These are phyloP conservation scores for Mongoloraphidia duomilia DNA, from an alignment of 2,888 invertebrate species.

Conservation along the genomic window DNA sequence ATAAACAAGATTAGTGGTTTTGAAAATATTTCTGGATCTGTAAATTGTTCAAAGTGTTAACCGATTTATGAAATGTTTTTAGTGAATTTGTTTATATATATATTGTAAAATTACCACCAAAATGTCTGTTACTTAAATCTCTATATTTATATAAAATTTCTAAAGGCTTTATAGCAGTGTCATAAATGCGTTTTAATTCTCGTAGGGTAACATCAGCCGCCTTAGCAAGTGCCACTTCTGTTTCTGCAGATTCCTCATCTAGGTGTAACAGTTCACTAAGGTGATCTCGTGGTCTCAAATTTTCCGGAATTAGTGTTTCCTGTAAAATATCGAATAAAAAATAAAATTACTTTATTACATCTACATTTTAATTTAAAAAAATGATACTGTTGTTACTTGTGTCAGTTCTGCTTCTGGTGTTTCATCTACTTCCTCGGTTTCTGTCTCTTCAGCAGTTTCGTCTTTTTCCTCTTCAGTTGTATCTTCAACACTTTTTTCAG, in stretches of 20 bases:
- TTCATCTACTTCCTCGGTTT: slow-evolving; percentile 16
- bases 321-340: slow-evolving; percentile 25
- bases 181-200: slow-evolving; percentile 74
- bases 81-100: neutral
- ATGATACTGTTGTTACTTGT: slow-evolving; percentile 7
- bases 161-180: slow-evolving; percentile 75
- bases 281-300: slow-evolving; percentile 64
- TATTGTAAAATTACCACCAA: slow-evolving; percentile 40
- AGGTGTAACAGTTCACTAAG: slow-evolving; percentile 66
- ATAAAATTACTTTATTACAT: neutral
- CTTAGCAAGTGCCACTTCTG: slow-evolving; percentile 54
- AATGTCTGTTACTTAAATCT: slow-evolving; percentile 81
- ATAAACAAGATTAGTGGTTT: slow-evolving; percentile 85
- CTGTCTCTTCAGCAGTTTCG: slow-evolving; percentile 9
- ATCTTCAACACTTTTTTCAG: slow-evolving; percentile 16
- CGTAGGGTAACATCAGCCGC: slow-evolving; percentile 64
- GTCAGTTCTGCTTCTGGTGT: slow-evolving; percentile 34
- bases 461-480: slow-evolving; percentile 13
- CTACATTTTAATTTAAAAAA: neutral
- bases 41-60: slow-evolving; percentile 10
- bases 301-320: slow-evolving; percentile 61
- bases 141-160: slow-evolving; percentile 85
- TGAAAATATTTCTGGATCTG: slow-evolving; percentile 86
- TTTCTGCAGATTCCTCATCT: slow-evolving; percentile 58
- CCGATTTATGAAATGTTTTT: neutral